Conservation (phyloP, 2,797 vertebrate species). For the Coranthus polyacanthus region DNA sequence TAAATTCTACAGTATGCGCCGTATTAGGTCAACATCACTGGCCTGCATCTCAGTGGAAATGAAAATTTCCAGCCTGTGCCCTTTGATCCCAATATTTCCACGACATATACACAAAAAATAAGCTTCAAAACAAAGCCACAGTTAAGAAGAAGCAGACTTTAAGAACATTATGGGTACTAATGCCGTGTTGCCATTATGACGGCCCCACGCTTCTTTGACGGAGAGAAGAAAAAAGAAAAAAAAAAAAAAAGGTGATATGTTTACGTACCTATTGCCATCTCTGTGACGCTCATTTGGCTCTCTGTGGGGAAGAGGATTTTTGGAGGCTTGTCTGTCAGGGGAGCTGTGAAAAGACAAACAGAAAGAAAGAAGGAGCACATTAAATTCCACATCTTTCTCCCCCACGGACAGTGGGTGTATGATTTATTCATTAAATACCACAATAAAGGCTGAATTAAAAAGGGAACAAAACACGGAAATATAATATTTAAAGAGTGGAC, state of each 20-base stretch:
- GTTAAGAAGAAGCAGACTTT: neutral
- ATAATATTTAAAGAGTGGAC: conserved; percentile 58
- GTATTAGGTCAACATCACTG: no score
- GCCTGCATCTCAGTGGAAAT: neutral
- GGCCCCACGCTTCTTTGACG: neutral
- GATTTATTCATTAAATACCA: conserved; percentile 67
- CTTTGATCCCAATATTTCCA: neutral
- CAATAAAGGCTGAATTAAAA: conserved; percentile 56
- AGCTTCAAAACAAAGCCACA: conserved; percentile 23
- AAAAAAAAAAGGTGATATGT: conserved; percentile 35
- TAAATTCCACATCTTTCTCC: conserved; percentile 54
- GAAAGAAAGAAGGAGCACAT: no score
- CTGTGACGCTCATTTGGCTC: conserved; percentile 92
- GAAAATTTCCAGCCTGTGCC: neutral
- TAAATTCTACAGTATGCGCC: no score
- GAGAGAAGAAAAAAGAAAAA: conserved; percentile 9
- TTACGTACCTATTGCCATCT: conserved; percentile 93
- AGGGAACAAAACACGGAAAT: conserved; percentile 52
- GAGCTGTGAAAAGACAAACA: conserved; percentile 87
- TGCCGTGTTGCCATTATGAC: neutral
- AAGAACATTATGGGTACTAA: no score
- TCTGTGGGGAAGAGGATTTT: conserved; percentile 95
- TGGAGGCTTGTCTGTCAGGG: conserved; percentile 96
- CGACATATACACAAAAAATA: no score
- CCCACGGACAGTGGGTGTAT: conserved; percentile 47